A percentile compares a stretch with the other conserved stretches of the same genome.
phyloP scores from a whole-genome alignment of 1,140 invertebrate genomes.

The Psilanteris sp. region DNA sequence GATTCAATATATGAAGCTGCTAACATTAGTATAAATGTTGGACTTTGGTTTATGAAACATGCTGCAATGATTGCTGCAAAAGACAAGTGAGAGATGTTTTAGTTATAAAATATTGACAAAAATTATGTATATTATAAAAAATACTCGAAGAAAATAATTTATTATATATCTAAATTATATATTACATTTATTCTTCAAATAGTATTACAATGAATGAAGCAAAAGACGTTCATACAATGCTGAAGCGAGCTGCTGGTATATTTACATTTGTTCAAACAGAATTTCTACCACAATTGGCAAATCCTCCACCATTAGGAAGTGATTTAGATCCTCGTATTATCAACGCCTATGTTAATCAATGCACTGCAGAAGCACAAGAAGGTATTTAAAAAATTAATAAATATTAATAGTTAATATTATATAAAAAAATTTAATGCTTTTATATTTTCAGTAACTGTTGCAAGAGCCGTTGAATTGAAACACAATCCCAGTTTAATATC shows the following conservation, averaged over 20 bases:
- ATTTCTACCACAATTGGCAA: constrained; percentile 79
- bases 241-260: constrained; percentile 84
- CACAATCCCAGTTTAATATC: constrained; percentile 84
- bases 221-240: constrained; percentile 85
- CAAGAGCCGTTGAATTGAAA: constrained; percentile 86
- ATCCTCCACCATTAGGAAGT: constrained; percentile 78
- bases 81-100: constrained; percentile 85
- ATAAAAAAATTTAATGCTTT: too few relatives aligned
- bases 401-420: too few relatives aligned
- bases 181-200: neutral
- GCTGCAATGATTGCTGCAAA: constrained; percentile 85
- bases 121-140: constrained; percentile 46
- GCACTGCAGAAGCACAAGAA: constrained; percentile 88
- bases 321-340: constrained; percentile 84
- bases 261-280: constrained; percentile 81
- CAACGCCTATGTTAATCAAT: constrained; percentile 85
- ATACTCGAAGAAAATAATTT: too few relatives aligned
- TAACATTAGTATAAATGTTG: constrained; percentile 84
- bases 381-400: too few relatives aligned
- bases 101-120: too few relatives aligned
- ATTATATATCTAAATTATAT: too few relatives aligned
- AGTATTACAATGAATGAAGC: constrained; percentile 84
- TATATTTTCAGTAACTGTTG: constrained; percentile 84
- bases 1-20: constrained; percentile 85
- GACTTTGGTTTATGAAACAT: constrained; percentile 87